These are phyloP conservation scores for Lamellibrachia satsuma DNA, from an alignment of 2,888 invertebrate species.

Conservation along the genomic window DNA sequence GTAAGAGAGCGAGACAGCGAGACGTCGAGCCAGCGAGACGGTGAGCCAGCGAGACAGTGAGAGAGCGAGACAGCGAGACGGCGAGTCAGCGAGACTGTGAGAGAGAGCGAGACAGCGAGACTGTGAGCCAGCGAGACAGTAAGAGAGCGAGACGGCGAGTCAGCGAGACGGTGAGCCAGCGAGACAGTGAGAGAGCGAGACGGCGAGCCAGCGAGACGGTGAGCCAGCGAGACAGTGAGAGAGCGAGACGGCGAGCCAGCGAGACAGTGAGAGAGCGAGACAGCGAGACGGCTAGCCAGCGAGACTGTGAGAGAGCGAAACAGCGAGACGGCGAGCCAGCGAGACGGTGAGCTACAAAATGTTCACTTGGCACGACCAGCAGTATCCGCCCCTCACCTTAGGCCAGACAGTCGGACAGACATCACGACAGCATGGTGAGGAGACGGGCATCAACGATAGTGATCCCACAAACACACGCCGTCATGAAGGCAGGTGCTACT, in stretches of 20 bases:
- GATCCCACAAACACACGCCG: not conserved
- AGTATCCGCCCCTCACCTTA: not conserved
- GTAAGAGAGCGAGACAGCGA: no score
- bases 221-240: no score
- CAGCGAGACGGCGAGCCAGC: no score
- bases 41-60: not conserved
- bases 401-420: not conserved
- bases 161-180: not conserved
- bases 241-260: not conserved
- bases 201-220: not conserved
- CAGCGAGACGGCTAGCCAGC: not conserved
- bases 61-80: no score
- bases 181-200: not conserved
- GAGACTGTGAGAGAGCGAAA: not conserved
- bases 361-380: no score
- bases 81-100: not conserved
- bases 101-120: no score
- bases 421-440: not conserved
- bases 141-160: no score
- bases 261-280: not conserved
- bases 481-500: not conserved
- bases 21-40: no score
- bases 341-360: no score
- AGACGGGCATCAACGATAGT: not conserved
- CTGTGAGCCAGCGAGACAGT: not conserved